Conservation (phyloP, 1,140 invertebrate genomes). For the Asbolus verrucosus region DNA sequence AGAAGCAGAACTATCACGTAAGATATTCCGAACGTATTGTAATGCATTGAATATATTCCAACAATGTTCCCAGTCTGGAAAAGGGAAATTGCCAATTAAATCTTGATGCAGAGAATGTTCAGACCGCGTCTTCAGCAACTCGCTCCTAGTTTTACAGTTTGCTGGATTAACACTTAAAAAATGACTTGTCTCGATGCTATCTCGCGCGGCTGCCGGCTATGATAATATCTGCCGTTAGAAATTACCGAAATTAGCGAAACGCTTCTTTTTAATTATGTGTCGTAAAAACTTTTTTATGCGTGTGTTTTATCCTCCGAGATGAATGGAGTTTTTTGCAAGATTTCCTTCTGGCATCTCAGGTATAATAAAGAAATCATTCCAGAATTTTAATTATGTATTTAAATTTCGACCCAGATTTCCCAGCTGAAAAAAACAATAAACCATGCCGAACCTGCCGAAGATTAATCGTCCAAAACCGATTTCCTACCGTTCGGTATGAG, state of each 20-base stretch:
- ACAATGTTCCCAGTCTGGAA: constrained; percentile 12
- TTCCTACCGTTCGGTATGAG: background rate
- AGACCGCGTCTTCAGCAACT: background rate
- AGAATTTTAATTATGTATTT: constrained; percentile 21
- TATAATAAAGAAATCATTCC: constrained; percentile 5
- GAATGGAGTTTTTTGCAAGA: constrained; percentile 2
- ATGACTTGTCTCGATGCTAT: constrained; percentile 3
- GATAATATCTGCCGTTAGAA: constrained; percentile 20
- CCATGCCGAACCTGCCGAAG: background rate
- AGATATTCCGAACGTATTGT: too few relatives aligned
- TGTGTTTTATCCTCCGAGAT: constrained; percentile 31
- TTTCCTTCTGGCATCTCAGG: background rate
- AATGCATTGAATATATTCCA: constrained; percentile 25
- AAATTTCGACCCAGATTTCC: background rate
- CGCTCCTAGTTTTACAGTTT: constrained; percentile 7
- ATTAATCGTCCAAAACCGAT: background rate
- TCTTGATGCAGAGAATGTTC: constrained; percentile 6
- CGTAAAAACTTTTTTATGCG: constrained; percentile 30
- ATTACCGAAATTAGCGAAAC: constrained; percentile 34
- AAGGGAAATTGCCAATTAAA: constrained; percentile 28
- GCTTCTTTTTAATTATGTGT: constrained; percentile 25
- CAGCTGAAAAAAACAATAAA: background rate
- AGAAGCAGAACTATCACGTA: too few relatives aligned
- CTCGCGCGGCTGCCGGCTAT: constrained; percentile 3
- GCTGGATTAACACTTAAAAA: too few relatives aligned